Base-by-base conservation (phyloP, 1,140 invertebrate genomes). In the Asobara japonica region DNA sequence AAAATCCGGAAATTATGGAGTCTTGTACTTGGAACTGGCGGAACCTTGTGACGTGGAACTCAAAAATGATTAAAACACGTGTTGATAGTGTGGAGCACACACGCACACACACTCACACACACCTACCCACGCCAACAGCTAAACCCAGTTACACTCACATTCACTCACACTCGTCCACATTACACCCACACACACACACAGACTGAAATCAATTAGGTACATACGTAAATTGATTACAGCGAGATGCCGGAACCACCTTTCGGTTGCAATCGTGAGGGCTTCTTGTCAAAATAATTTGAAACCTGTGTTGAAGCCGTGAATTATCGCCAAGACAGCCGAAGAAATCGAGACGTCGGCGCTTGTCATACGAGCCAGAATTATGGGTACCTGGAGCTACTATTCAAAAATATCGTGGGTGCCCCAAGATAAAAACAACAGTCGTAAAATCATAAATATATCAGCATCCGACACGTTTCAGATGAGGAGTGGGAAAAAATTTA, bases 301-400 rank as follows among this genome's bases (percentile, higher is more conserved):
- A 51, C 45, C 45, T 18, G 6, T 18, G 8, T 18, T 1, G 45
- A 16, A 6, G 20, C n/a, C 8, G 8, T 3, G 45, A 7, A 51
- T 51, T 18, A 18, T 18, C n/a, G 2, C 18, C n/a, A 18, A 13
- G 45, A 51, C n/a, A 51, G 45, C 18, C 45, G 6, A 51, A 51
- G 20, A 51, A 51, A 51, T 51, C 45, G n/a, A 51, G 45, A 51
- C 45, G 36, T 51, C 45, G 45, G 20, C 45, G 45, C n/a, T 51
- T 51, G 45, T 51, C 45, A 51, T 18, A 18, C 11, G 3, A 18
- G 6, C n/a, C 20, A 51, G 45, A 51, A 16, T 51, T 51, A 51
- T 51, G 45, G 7, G n/a, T 4, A 18, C 16, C 18, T 8, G 20
- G 45, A 16, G 16, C 45, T 8, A 6, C 45, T 18, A 51, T 51